Evolutionary conservation across 2,797 vertebrate genomes (phyloP).

Genomic region (Chaunax sp.): DNA sequence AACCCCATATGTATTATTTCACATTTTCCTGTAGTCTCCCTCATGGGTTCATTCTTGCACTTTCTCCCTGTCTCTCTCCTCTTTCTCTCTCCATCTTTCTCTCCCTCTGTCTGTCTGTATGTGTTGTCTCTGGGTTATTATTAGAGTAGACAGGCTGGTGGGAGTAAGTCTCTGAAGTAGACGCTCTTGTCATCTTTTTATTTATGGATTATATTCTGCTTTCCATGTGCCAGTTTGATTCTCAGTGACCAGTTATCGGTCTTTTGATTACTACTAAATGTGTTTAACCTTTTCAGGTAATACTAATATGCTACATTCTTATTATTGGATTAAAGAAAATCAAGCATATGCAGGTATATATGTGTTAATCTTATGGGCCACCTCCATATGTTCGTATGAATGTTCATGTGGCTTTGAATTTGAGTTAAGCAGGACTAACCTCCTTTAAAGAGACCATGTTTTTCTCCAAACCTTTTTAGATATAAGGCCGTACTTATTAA

Average conservation of each 20-base stretch:
- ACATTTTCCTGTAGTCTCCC: constrained; percentile 71
- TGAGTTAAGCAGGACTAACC: constrained; percentile 30
- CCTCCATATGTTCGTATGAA: constrained; percentile 6
- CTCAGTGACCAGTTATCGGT: constrained; percentile 37
- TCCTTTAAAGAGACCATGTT: constrained; percentile 56
- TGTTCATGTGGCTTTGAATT: background rate
- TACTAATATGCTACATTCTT: constrained; percentile 4
- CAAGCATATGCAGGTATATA: constrained; percentile 6
- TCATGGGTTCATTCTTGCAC: constrained; percentile 70
- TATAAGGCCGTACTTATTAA: constrained; percentile 80
- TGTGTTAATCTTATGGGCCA: constrained; percentile 8
- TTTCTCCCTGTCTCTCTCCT: constrained; percentile 64
- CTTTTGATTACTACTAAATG: constrained; percentile 41
- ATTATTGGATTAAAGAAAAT: constrained; percentile 14
- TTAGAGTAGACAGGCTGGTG: constrained; percentile 85
- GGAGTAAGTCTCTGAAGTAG: constrained; percentile 85
- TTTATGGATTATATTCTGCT: constrained; percentile 81
- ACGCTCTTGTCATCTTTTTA: constrained; percentile 85
- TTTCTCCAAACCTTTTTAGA: constrained; percentile 75
- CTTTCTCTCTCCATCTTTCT: constrained; percentile 63
- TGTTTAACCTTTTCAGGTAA: constrained; percentile 11
- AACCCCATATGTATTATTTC: constrained; percentile 77
- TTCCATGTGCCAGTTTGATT: constrained; percentile 64
- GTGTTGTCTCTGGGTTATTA: constrained; percentile 85
- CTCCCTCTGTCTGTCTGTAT: constrained; percentile 78